Evolutionary conservation across 1,140 invertebrate genomes (phyloP).

Genomic region (Caenorhabditis inopinata): DNA sequence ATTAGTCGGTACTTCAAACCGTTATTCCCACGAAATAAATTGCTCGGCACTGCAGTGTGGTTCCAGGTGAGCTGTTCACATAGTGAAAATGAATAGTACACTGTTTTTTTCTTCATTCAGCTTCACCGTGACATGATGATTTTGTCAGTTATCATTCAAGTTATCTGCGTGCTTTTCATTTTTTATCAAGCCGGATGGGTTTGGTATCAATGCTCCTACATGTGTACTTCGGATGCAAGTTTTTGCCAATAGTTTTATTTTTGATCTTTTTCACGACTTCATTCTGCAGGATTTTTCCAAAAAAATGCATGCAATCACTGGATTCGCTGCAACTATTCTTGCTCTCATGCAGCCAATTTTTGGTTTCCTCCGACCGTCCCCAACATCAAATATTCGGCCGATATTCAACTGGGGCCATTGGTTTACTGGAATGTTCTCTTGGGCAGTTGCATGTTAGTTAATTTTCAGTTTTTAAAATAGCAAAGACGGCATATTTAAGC

Average conservation of each 20-base stretch:
- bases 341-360: constrained; percentile 38
- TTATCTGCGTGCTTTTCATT: constrained; percentile 33
- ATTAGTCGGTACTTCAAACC: constrained; percentile 47
- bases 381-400: constrained; percentile 25
- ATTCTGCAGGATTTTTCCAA: constrained; percentile 42
- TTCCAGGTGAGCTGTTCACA: background rate
- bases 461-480: background rate
- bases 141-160: constrained; percentile 26
- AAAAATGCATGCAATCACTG: constrained; percentile 49
- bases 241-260: background rate
- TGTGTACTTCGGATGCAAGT: constrained; percentile 43
- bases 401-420: constrained; percentile 49
- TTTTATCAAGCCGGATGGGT: constrained; percentile 48
- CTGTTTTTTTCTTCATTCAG: too few relatives aligned
- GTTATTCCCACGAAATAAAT: constrained; percentile 37
- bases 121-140: constrained; percentile 42
- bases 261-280: background rate
- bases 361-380: constrained; percentile 41
- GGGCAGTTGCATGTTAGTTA: constrained; percentile 42
- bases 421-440: constrained; percentile 43
- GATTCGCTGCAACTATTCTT: constrained; percentile 14
- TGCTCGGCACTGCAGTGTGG: constrained; percentile 46
- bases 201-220: constrained; percentile 45
- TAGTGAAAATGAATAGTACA: background rate
- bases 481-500: too few relatives aligned